phyloP scores from a whole-genome alignment of 2,113 vertebrate genomes.

The Chiloscyllium plagiosum region DNA sequence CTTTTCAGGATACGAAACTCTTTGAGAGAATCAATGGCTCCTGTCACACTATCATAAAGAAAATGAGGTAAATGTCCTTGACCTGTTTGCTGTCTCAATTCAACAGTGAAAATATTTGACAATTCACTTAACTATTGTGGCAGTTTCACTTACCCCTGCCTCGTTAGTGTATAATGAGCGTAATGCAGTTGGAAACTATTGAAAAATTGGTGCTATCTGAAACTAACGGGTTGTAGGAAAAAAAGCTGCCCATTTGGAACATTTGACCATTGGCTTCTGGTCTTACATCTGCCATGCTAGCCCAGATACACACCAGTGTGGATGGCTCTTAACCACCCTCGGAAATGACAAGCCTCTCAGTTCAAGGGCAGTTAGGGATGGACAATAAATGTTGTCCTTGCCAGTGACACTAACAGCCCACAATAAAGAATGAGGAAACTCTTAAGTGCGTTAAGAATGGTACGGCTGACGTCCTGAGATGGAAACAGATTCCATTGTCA shows the following conservation, averaged over 20 bases:
- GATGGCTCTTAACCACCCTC: too few relatives aligned
- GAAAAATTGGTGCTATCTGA: background rate
- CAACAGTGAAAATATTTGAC: slow-evolving; percentile 20
- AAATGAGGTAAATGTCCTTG: slow-evolving; percentile 3
- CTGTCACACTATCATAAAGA: background rate
- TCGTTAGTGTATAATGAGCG: slow-evolving; percentile 20
- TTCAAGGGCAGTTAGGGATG: too few relatives aligned
- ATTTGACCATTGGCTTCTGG: background rate
- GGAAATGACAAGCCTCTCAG: too few relatives aligned
- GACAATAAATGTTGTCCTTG: too few relatives aligned
- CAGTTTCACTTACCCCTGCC: background rate
- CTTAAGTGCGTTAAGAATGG: background rate
- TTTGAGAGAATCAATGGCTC: background rate
- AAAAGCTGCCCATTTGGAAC: background rate
- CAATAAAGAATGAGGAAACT: too few relatives aligned
- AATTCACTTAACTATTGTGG: slow-evolving; percentile 1
- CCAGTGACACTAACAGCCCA: too few relatives aligned
- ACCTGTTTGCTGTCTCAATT: background rate
- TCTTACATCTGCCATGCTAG: too few relatives aligned
- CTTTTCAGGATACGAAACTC: background rate
- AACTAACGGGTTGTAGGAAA: background rate
- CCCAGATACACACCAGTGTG: too few relatives aligned
- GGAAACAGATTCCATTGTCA: background rate
- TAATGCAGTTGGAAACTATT: background rate
- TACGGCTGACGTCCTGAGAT: background rate